These are phyloP conservation scores for Plecturocebus donacophilus DNA, from an alignment of 2,113 vertebrate species.

Conservation along the genomic window DNA sequence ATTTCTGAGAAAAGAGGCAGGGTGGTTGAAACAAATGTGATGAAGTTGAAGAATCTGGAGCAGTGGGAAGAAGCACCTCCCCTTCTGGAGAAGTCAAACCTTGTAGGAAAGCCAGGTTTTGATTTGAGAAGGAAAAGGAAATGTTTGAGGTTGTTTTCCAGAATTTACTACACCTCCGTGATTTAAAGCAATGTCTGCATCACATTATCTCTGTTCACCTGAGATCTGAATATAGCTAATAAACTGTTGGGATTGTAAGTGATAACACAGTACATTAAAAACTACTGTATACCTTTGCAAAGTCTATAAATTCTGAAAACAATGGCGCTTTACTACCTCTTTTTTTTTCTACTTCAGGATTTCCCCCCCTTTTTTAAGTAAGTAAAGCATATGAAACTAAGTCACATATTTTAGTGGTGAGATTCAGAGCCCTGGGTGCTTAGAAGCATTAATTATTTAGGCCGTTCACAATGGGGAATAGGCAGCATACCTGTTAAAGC, in stretches of 20 bases:
- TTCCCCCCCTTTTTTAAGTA: conserved; percentile 27
- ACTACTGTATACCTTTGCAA: not conserved
- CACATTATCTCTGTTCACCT: not conserved
- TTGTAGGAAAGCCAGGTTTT: not conserved
- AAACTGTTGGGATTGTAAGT: not conserved
- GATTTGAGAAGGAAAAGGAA: not conserved
- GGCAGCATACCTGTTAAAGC: not conserved
- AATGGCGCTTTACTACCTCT: not conserved
- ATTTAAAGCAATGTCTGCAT: not conserved
- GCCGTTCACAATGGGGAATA: not conserved
- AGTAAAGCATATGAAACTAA: conserved; percentile 46
- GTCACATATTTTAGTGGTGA: not conserved
- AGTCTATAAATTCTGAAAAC: conserved; percentile 38
- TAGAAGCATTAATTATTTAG: conserved; percentile 58
- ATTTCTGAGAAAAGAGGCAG: not conserved
- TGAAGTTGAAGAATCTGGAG: not conserved
- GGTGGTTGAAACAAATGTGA: not conserved
- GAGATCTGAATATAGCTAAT: conserved; percentile 19
- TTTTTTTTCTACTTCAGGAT: conserved; percentile 13
- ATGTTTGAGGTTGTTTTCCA: not conserved
- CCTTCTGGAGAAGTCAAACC: not conserved
- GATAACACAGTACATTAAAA: not conserved
- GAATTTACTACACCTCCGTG: not conserved
- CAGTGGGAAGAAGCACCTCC: too few species aligned
- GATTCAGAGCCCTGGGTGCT: conserved; percentile 32